phyloP scores from a whole-genome alignment of 2,113 vertebrate genomes.

The Picathartes gymnocephalus region DNA sequence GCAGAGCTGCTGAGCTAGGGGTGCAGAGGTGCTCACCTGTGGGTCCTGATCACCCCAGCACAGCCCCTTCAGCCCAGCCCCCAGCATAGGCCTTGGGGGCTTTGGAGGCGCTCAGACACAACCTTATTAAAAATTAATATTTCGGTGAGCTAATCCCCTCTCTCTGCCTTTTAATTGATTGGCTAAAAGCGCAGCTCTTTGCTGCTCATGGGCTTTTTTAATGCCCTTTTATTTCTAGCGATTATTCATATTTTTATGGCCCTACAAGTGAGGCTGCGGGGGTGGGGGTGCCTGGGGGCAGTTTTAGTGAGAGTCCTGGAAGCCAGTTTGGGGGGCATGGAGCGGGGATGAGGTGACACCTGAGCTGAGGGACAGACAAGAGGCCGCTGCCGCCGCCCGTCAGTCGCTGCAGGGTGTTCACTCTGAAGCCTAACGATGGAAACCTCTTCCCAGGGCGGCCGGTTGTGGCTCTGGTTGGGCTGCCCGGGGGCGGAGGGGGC shows the following conservation, averaged over 20 bases:
- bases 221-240: conserved; percentile 46
- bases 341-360: neutral
- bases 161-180: conserved; percentile 75
- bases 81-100: neutral
- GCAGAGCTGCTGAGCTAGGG: neutral
- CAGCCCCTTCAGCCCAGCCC: neutral
- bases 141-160: conserved; percentile 68
- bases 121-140: conserved; percentile 76
- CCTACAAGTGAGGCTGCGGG: neutral
- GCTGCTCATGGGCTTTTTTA: neutral
- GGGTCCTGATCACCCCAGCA: neutral
- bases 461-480: neutral
- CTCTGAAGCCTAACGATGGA: neutral
- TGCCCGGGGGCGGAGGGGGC: neutral
- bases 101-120: conserved; percentile 50
- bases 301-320: neutral
- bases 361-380: neutral
- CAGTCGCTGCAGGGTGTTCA: neutral
- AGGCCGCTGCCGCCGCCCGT: neutral
- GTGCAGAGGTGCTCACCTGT: neutral
- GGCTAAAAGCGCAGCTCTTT: conserved; percentile 63
- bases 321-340: no score
- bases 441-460: neutral
- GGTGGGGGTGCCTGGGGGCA: neutral
- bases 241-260: conserved; percentile 65